Conservation (phyloP, 2,797 vertebrate species). For the Acipenser transmontanus region DNA sequence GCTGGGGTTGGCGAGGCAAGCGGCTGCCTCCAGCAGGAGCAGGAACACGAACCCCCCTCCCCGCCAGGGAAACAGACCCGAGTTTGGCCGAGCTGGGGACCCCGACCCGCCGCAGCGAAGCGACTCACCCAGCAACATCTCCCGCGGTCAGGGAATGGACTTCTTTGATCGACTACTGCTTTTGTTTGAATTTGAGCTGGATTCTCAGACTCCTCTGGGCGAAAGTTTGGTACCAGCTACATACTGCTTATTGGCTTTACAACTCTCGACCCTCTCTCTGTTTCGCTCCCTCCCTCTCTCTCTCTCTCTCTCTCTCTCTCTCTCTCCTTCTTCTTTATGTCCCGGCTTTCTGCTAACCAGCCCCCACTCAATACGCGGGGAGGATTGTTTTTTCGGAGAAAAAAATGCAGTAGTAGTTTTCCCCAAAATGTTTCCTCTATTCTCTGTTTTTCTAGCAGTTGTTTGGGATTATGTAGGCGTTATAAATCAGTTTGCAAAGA, state of each 20-base stretch:
- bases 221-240: conserved; percentile 55
- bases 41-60: conserved; percentile 54
- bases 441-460: not conserved
- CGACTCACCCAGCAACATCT: conserved; percentile 39
- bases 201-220: conserved; percentile 52
- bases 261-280: conserved; percentile 23
- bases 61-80: conserved; percentile 41
- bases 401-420: not conserved
- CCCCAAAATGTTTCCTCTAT: not conserved
- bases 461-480: conserved; percentile 1
- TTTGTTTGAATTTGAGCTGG: conserved; percentile 29
- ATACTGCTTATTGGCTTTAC: conserved; percentile 39
- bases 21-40: conserved; percentile 51
- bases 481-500: not conserved
- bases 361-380: conserved; percentile 13
- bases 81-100: conserved; percentile 46
- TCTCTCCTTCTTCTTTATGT: conserved; percentile 27
- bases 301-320: conserved; percentile 30
- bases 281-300: not conserved
- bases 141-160: conserved; percentile 17
- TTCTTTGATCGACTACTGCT: not conserved
- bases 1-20: conserved; percentile 50
- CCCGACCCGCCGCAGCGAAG: conserved; percentile 37
- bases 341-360: conserved; percentile 30
- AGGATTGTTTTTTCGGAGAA: not conserved